Percentiles rank a stretch among this genome's conserved stretches.
These are phyloP conservation scores for Zoanthus gigantus DNA, from an alignment of 92 coral and sea anemone genomes.

Conservation along the genomic window DNA sequence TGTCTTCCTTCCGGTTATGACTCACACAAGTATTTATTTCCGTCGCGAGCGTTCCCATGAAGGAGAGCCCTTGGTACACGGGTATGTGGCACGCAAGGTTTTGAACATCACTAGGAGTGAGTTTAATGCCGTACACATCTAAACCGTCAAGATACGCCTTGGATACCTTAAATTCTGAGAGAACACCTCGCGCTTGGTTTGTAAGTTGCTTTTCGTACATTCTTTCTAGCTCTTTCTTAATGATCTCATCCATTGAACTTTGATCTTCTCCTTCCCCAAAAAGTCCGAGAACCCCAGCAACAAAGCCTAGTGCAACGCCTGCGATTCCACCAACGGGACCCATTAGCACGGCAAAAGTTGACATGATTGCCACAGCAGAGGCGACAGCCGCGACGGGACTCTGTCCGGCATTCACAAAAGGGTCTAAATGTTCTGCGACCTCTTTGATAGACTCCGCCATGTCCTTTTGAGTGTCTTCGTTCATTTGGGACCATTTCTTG, in stretches of 20 bases:
- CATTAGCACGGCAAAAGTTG: conserved; percentile 40
- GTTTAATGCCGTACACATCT: conserved; percentile 12
- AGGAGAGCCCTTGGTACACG: conserved; percentile 36
- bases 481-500: conserved; percentile 3
- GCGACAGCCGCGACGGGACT: conserved; percentile 47
- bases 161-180: conserved; percentile 44
- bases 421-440: conserved; percentile 17
- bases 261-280: conserved; percentile 56
- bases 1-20: conserved; percentile 29
- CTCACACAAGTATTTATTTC: conserved; percentile 34
- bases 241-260: conserved; percentile 40
- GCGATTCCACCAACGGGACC: conserved; percentile 57
- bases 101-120: conserved; percentile 40
- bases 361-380: conserved; percentile 53
- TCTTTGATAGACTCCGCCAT: conserved; percentile 7
- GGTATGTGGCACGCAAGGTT: conserved; percentile 50
- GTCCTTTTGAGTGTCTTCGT: conserved; percentile 1
- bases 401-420: conserved; percentile 26
- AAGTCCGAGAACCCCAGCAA: conserved; percentile 64
- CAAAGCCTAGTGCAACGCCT: conserved; percentile 46
- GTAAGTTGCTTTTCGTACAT: conserved; percentile 43
- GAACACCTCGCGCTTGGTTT: conserved; percentile 54
- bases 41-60: conserved; percentile 59
- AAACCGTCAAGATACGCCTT: conserved; percentile 53
- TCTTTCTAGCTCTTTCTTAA: conserved; percentile 51